These are phyloP conservation scores for Drosophila phalerata DNA, from an alignment of 2,888 invertebrate species.

Conservation along the genomic window DNA sequence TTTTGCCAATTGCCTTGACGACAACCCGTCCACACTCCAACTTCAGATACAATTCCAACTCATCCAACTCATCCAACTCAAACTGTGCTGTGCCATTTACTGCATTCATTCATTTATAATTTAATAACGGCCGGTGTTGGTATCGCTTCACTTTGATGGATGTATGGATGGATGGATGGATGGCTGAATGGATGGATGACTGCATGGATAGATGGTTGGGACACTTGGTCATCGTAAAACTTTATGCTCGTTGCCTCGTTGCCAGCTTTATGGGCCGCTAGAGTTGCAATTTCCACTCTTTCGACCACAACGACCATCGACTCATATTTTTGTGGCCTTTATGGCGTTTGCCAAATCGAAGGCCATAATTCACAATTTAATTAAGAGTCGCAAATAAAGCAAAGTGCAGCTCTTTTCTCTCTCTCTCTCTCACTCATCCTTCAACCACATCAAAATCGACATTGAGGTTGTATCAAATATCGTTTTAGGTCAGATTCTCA, in stretches of 20 bases:
- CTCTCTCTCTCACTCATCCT: neutral
- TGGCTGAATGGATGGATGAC: conserved; percentile 23
- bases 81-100: conserved; percentile 69
- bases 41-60: conserved; percentile 25
- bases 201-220: conserved; percentile 28
- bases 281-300: conserved; percentile 45
- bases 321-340: conserved; percentile 81
- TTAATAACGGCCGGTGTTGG: conserved; percentile 77
- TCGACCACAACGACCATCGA: conserved; percentile 32
- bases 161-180: conserved; percentile 21
- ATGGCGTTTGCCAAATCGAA: conserved; percentile 74
- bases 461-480: conserved; percentile 50
- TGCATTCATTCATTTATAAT: conserved; percentile 83
- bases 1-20: conserved; percentile 29
- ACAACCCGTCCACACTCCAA: conserved; percentile 33
- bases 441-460: conserved; percentile 13
- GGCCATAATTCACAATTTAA: conserved; percentile 83
- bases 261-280: conserved; percentile 65
- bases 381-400: conserved; percentile 74
- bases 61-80: conserved; percentile 36
- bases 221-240: conserved; percentile 63
- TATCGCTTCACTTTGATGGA: conserved; percentile 57
- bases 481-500: conserved; percentile 7
- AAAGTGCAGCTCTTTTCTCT: conserved; percentile 46
- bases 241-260: conserved; percentile 74